Percentiles rank a stretch among this genome's conserved stretches.
Conservation (phyloP, 2,797 vertebrate genomes). For the Diplodus sargus region DNA sequence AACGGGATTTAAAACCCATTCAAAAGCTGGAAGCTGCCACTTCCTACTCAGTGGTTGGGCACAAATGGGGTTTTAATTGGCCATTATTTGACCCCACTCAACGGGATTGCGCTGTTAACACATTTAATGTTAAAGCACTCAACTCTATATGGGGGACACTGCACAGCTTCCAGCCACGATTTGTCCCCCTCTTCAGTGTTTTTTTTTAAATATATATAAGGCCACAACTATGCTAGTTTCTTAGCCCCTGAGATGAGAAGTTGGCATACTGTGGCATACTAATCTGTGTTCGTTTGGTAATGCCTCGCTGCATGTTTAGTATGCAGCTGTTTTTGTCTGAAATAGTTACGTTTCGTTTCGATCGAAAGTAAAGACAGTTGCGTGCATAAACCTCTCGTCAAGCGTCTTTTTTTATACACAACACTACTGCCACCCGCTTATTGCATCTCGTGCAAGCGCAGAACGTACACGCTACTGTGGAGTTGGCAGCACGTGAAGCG, state of each 20-base stretch:
- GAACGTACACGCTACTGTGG: no score
- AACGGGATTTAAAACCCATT: slow-evolving; percentile 70
- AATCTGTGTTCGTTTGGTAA: no score
- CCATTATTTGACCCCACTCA: slow-evolving; percentile 75
- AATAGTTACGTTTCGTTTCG: no score
- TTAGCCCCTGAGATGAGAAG: neutral
- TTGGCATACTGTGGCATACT: neutral
- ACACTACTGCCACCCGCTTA: no score
- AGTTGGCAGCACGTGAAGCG: no score
- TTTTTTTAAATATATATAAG: slow-evolving; percentile 22
- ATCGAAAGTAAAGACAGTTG: no score
- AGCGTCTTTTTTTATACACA: no score
- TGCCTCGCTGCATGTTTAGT: no score
- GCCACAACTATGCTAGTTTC: neutral
- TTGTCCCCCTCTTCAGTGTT: neutral
- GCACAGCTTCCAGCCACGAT: slow-evolving; percentile 41
- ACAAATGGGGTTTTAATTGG: slow-evolving; percentile 76
- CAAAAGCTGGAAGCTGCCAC: slow-evolving; percentile 57
- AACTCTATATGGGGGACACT: slow-evolving; percentile 34
- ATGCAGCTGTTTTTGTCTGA: no score
- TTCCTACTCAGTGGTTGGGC: slow-evolving; percentile 58
- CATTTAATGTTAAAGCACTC: slow-evolving; percentile 57
- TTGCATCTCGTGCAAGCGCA: no score
- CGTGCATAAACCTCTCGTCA: no score
- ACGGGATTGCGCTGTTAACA: slow-evolving; percentile 70